Evolutionary conservation across 1,140 invertebrate genomes (phyloP).

Genomic region (Caenorhabditis elegans): DNA sequence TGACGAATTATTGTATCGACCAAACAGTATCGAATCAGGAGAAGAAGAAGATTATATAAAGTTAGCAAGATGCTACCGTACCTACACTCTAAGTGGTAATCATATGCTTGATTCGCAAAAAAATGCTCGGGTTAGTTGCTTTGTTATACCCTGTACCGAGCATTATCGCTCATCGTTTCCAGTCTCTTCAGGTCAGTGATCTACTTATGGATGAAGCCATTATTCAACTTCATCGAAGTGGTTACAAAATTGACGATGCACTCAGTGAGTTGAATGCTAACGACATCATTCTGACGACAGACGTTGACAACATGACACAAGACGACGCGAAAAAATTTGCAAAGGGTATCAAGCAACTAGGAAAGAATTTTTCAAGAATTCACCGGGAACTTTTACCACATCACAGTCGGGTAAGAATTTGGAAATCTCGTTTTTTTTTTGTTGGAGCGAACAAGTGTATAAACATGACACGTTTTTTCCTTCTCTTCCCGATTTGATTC

Average conservation of each 20-base stretch:
- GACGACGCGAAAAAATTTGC: slow-evolving; percentile 83
- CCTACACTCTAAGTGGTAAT: slow-evolving; percentile 18
- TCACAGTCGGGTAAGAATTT: slow-evolving; percentile 81
- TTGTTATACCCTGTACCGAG: slow-evolving; percentile 41
- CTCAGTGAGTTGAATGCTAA: slow-evolving; percentile 51
- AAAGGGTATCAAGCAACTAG: slow-evolving; percentile 93
- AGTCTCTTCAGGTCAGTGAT: slow-evolving; percentile 42
- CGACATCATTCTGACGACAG: slow-evolving; percentile 45
- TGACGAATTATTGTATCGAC: slow-evolving; percentile 59
- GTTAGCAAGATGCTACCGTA: slow-evolving; percentile 47
- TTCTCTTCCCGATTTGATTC: background rate
- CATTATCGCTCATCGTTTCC: slow-evolving; percentile 47
- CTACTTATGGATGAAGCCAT: slow-evolving; percentile 41
- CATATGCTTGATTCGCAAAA: slow-evolving; percentile 28
- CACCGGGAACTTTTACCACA: slow-evolving; percentile 90
- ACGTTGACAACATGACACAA: slow-evolving; percentile 55
- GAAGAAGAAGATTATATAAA: slow-evolving; percentile 56
- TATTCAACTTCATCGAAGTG: slow-evolving; percentile 58
- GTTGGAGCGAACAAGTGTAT: background rate
- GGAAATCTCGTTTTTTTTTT: background rate
- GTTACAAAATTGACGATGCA: slow-evolving; percentile 58
- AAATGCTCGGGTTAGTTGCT: slow-evolving; percentile 22
- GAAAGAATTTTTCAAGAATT: slow-evolving; percentile 98
- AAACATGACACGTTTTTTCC: slow-evolving; percentile 19
- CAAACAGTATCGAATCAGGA: slow-evolving; percentile 51